These are phyloP conservation scores for Rhinichthys klamathensis DNA, from an alignment of 2,113 vertebrate species.

Conservation along the genomic window DNA sequence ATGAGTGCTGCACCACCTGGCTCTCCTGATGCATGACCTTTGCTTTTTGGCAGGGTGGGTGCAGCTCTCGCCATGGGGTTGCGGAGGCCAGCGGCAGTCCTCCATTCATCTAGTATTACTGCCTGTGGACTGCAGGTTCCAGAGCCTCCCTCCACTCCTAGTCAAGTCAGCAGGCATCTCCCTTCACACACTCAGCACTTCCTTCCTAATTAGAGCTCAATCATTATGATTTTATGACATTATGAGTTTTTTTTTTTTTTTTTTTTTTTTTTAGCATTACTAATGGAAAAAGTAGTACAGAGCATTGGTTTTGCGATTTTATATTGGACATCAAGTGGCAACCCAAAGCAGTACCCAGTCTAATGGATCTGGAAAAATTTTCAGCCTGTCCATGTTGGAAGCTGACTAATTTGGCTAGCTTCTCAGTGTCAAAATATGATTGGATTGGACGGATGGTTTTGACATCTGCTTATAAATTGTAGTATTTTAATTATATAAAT, in stretches of 20 bases:
- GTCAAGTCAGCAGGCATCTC: constrained; percentile 40
- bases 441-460: neutral
- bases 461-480: neutral
- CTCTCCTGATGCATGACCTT: constrained; percentile 51
- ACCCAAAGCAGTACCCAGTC: neutral
- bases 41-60: constrained; percentile 51
- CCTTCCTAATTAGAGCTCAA: constrained; percentile 42
- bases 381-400: neutral
- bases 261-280: neutral
- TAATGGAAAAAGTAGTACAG: neutral
- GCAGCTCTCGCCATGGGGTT: constrained; percentile 30
- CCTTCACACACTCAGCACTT: constrained; percentile 2
- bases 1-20: constrained; percentile 27
- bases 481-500: neutral
- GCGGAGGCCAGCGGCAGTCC: constrained; percentile 41
- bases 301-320: neutral
- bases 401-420: neutral
- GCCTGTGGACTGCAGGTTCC: constrained; percentile 47
- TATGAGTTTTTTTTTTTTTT: neutral
- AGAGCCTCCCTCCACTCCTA: constrained; percentile 32
- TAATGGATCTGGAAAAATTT: neutral
- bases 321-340: neutral
- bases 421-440: neutral
- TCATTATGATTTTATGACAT: constrained; percentile 31
- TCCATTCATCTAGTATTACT: constrained; percentile 57